phyloP scores from a whole-genome alignment of 2,888 invertebrate genomes.

The Diaperis boleti region DNA sequence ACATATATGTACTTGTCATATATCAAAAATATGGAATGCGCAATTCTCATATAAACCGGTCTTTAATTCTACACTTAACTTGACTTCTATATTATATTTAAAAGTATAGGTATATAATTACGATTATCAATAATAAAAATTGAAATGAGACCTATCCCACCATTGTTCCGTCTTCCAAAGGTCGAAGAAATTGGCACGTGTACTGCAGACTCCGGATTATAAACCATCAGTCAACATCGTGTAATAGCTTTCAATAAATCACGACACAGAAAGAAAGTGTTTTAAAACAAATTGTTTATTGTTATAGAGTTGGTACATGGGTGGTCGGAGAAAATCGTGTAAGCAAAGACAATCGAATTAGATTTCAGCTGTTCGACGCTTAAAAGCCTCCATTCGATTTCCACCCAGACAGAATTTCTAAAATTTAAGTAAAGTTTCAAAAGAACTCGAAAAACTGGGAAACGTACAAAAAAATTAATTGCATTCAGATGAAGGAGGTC shows the following conservation, averaged over 20 bases:
- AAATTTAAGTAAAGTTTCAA: conserved; percentile 6
- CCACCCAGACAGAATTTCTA: conserved; percentile 17
- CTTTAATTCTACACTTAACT: too few relatives aligned
- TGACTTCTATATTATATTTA: too few relatives aligned
- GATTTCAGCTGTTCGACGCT: not conserved
- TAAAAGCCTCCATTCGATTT: conserved; percentile 23
- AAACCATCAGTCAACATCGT: conserved; percentile 27
- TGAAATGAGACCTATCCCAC: conserved; percentile 20
- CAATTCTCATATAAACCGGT: too few relatives aligned
- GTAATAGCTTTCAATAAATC: conserved; percentile 32
- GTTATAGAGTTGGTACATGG: conserved; percentile 30
- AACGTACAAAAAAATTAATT: conserved; percentile 29
- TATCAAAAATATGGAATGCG: too few relatives aligned
- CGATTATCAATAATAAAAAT: conserved; percentile 33
- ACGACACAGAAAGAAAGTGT: conserved; percentile 25
- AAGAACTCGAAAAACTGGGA: conserved; percentile 7
- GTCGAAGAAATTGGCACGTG: conserved; percentile 28
- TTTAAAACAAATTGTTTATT: conserved; percentile 37
- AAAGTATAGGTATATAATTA: too few relatives aligned
- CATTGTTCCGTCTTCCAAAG: conserved; percentile 18
- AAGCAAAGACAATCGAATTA: conserved; percentile 24
- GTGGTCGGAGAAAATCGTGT: conserved; percentile 28
- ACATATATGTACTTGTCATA: too few relatives aligned
- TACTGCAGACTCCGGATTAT: conserved; percentile 19
- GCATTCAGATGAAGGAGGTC: conserved; percentile 17